These are phyloP conservation scores for Microtus oregoni DNA, from an alignment of 2,113 vertebrate species.

Conservation along the genomic window DNA sequence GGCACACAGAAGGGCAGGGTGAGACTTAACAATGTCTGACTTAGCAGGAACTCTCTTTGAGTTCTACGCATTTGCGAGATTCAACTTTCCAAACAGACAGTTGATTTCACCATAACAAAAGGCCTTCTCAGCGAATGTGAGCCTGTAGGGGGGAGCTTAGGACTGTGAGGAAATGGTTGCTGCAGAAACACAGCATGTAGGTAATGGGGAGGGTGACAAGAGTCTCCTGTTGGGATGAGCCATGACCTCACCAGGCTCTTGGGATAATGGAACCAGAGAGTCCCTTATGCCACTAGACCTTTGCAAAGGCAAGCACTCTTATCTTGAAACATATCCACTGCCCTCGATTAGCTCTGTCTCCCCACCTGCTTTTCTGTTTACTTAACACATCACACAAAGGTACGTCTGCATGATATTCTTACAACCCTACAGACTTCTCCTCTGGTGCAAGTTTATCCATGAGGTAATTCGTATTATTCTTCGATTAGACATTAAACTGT, in stretches of 20 bases:
- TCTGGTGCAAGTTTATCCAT: background rate
- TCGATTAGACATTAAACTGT: background rate
- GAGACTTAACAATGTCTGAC: background rate
- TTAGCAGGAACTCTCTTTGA: background rate
- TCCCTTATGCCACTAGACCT: background rate
- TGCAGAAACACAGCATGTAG: background rate
- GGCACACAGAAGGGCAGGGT: background rate
- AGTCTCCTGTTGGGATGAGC: background rate
- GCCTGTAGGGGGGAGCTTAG: background rate
- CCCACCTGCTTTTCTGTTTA: background rate
- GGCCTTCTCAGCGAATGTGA: background rate
- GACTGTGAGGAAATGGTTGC: background rate
- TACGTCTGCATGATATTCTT: background rate
- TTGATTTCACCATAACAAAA: background rate
- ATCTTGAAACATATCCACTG: background rate
- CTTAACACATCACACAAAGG: background rate
- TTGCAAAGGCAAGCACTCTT: background rate
- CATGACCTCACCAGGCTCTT: background rate
- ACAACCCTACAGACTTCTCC: background rate
- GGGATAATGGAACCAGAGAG: background rate
- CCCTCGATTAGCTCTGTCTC: background rate
- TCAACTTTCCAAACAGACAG: slow-evolving; percentile 2
- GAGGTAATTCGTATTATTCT: background rate
- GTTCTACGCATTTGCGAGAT: slow-evolving; percentile 15
- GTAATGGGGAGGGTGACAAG: background rate